These are phyloP conservation scores for human (Homo sapiens) DNA, from an alignment of 2,113 vertebrate species.

Conservation along the genomic window GRCh38 chr14:44167501-44168000, in stretches of 20 bases:
- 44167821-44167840: constrained; percentile 31
- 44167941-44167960: constrained; percentile 59
- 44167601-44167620: background rate
- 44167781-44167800: constrained; percentile 57
- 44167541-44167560: background rate
- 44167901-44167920: background rate
- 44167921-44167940: background rate
- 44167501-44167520: background rate
- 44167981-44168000: constrained; percentile 21
- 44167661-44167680: constrained; percentile 38
- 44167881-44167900: constrained; percentile 7
- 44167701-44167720: constrained; percentile 61
- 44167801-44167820: constrained; percentile 43
- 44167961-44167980: constrained; percentile 35
- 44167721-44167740: constrained; percentile 26
- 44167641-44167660: background rate
- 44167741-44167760: constrained; percentile 37
- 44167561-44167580: constrained; percentile 10
- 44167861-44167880: background rate
- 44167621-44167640: constrained; percentile 2
- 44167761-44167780: constrained; percentile 8
- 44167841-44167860: background rate
- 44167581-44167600: background rate
- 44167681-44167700: constrained; percentile 26
- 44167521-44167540: constrained; percentile 24